Base-by-base conservation (phyloP, 2,113 vertebrate genomes). In the Dendropsophus ebraccatus region DNA sequence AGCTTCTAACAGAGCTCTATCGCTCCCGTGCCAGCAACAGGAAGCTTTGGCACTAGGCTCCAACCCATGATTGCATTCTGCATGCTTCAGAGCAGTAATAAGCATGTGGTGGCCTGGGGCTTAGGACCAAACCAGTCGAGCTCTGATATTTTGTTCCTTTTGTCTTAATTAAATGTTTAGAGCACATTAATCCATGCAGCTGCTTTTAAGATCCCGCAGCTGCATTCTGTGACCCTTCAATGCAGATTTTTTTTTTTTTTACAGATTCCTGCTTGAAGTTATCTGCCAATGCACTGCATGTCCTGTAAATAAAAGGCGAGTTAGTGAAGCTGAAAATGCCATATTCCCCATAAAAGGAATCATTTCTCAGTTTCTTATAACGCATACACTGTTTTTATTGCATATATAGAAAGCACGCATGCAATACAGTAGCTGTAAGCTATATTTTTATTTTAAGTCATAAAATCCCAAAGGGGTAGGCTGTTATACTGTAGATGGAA, bases 401-500 rank as follows among this genome's bases (percentile, higher is more conserved):
- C 52, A 80, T 88, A 65, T 65, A 77, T 87, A 84, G 76, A 50
- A 72, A 88, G 83, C 81, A 81, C 87, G 81, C 21, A 89, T 89
- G 72, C 84, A 90, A 86, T 75, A 89, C 82, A 89, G 88, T 89
- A 85, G 89, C 54, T 85, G 88, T 50, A 83, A 89, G 85, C 78
- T 85, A 72, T 32, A 60, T 65, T 83, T 90, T 93, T 90, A 91
- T 82, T 86, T 88, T 1, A 2, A 52, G 23, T 85, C 45, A 28
- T 89, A 89, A 90, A 89, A 85, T 80, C 87, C 84, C 65, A 82
- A 88, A 90, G 90, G 81, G 81, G 90, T 90, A 82, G 80, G 89
- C 87, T 91, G 90, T 91, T 87, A 88, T 50, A 91, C 90, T 87
- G 87, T 50, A 92, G 90, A 88, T 90, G 86, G 88, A 89, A 88